Conservation (phyloP, 2,797 vertebrate species). For the Hephaestus fuliginosus region DNA sequence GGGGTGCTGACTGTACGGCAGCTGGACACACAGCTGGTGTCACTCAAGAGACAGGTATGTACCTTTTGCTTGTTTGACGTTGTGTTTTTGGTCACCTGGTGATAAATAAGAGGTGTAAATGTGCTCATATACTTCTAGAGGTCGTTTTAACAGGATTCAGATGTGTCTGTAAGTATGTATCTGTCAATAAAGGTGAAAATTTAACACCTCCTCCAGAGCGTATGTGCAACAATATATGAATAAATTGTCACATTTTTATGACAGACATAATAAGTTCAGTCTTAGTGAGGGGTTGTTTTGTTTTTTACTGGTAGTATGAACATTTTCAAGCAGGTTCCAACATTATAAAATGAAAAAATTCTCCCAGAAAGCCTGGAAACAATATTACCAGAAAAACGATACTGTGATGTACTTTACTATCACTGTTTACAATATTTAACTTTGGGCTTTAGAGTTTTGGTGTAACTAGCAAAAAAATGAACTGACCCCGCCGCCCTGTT, state of each 20-base stretch:
- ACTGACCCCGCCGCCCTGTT: neutral
- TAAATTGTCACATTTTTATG: neutral
- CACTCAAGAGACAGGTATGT: constrained; percentile 93
- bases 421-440: too few species aligned
- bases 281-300: neutral
- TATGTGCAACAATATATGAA: neutral
- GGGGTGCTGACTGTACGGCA: constrained; percentile 88
- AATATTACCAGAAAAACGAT: neutral
- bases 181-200: neutral
- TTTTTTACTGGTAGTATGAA: constrained; percentile 1
- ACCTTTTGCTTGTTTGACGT: neutral
- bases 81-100: neutral
- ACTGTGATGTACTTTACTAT: neutral
- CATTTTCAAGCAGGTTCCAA: neutral
- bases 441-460: too few species aligned
- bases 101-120: neutral
- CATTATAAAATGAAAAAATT: neutral
- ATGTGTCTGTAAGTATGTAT: neutral
- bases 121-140: neutral
- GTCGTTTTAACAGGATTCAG: neutral
- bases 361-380: constrained; percentile 1
- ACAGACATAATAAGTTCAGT: neutral
- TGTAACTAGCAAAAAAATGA: too few species aligned
- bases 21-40: constrained; percentile 92
- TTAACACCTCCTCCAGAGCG: neutral